Evolutionary conservation across 1,140 invertebrate genomes (phyloP).

Genomic region (Danaus melanippus): DNA sequence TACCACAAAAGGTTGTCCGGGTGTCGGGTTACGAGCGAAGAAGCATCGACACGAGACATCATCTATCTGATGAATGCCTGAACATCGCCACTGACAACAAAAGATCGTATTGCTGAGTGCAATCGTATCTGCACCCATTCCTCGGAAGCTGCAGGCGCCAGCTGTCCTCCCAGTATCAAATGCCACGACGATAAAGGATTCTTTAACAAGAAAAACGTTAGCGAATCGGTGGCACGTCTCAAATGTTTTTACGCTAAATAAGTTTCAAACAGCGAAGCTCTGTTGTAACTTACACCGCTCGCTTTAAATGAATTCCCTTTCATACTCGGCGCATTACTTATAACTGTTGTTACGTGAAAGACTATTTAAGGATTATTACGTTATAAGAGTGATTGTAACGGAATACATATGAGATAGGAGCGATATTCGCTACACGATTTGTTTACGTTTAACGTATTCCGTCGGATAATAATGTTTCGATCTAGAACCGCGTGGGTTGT

Average conservation of each 20-base stretch:
- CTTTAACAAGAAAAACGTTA: conserved; percentile 60
- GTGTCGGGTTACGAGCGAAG: conserved; percentile 46
- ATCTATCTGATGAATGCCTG: conserved; percentile 52
- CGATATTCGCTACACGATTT: too few species aligned
- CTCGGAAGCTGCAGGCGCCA: conserved; percentile 62
- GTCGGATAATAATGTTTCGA: not conserved
- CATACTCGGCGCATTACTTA: conserved; percentile 16
- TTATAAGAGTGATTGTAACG: conserved; percentile 1
- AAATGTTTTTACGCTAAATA: conserved; percentile 65
- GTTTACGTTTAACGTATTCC: not conserved
- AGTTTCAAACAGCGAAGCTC: conserved; percentile 44
- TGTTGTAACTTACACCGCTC: conserved; percentile 47
- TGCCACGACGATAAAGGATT: conserved; percentile 57
- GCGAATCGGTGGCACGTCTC: conserved; percentile 43
- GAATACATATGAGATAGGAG: too few species aligned
- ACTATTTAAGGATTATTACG: conserved; percentile 17
- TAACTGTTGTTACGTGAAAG: conserved; percentile 21
- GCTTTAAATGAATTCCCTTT: conserved; percentile 35
- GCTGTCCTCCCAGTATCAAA: conserved; percentile 51
- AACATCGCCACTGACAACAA: conserved; percentile 62
- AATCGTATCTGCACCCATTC: conserved; percentile 46
- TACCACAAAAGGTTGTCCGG: conserved; percentile 45
- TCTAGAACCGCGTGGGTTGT: too few species aligned
- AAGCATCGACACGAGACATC: conserved; percentile 57
- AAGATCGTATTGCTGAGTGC: conserved; percentile 56